Conservation (phyloP, 1,140 invertebrate species). For the Babylonia areolata region DNA sequence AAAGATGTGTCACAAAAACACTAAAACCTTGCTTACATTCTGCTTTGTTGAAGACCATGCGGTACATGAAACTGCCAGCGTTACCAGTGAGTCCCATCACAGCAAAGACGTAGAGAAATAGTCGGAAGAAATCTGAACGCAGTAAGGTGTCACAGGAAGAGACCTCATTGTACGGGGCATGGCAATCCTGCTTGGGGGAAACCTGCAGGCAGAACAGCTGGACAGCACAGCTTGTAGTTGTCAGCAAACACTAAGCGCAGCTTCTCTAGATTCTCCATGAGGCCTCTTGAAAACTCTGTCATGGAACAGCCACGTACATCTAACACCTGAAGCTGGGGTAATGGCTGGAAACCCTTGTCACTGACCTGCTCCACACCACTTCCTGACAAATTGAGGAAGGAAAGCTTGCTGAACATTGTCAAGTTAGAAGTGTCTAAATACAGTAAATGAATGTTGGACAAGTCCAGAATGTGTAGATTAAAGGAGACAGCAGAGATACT, state of each 20-base stretch:
- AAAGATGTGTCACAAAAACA: slow-evolving; percentile 57
- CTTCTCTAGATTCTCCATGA: slow-evolving; percentile 24
- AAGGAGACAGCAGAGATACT: too few relatives aligned
- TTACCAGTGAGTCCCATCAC: slow-evolving; percentile 54
- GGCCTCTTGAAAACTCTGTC: slow-evolving; percentile 13
- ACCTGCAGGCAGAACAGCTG: slow-evolving; percentile 13
- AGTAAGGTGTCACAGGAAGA: slow-evolving; percentile 57
- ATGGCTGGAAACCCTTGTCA: not conserved
- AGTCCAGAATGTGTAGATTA: not conserved
- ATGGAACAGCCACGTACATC: slow-evolving; percentile 33
- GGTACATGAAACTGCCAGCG: slow-evolving; percentile 45
- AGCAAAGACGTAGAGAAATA: slow-evolving; percentile 51
- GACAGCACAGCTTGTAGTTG: slow-evolving; percentile 53
- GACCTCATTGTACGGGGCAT: slow-evolving; percentile 44
- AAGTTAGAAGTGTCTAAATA: not conserved
- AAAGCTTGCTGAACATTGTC: not conserved
- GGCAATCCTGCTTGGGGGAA: slow-evolving; percentile 33
- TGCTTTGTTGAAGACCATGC: slow-evolving; percentile 35
- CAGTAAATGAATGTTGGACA: not conserved
- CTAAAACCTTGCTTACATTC: slow-evolving; percentile 33
- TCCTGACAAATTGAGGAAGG: slow-evolving; percentile 24
- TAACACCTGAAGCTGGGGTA: slow-evolving; percentile 1
- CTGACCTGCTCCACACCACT: not conserved
- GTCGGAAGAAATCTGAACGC: slow-evolving; percentile 26
- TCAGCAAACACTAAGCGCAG: slow-evolving; percentile 40